These are phyloP conservation scores for Tanaodytes sp. DNA, from an alignment of 2,888 invertebrate species.

Conservation along the genomic window DNA sequence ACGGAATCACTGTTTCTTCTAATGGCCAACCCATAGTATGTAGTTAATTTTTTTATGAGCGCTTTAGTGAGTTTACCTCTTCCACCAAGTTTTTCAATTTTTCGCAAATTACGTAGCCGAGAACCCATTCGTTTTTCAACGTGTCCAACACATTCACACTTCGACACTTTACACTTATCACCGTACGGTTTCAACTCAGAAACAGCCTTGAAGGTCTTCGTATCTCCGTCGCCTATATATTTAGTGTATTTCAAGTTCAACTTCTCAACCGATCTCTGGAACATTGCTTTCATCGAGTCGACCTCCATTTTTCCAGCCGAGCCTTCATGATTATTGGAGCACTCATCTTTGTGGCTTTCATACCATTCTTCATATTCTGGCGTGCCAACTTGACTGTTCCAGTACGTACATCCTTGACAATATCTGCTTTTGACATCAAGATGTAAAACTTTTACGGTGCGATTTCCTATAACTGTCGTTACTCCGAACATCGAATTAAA, in stretches of 20 bases:
- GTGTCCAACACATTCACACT: constrained; percentile 16
- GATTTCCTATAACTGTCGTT: constrained; percentile 53
- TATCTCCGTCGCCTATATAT: constrained; percentile 15
- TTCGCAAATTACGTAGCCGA: constrained; percentile 14
- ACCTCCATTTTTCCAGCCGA: constrained; percentile 45
- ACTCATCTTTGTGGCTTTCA: constrained; percentile 51
- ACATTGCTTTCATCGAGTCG: constrained; percentile 43
- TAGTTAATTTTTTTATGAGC: constrained; percentile 53
- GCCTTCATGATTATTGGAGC: constrained; percentile 46
- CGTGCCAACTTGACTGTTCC: constrained; percentile 39
- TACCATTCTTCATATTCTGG: constrained; percentile 51
- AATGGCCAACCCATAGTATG: constrained; percentile 46
- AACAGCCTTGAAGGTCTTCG: constrained; percentile 8
- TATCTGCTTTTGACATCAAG: constrained; percentile 52
- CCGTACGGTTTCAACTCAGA: constrained; percentile 3
- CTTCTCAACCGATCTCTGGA: constrained; percentile 38
- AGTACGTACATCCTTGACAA: constrained; percentile 46
- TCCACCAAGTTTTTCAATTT: constrained; percentile 55
- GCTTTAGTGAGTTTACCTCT: constrained; percentile 53
- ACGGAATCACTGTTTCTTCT: constrained; percentile 3
- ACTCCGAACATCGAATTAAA: constrained; percentile 55
- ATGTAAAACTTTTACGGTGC: constrained; percentile 55
- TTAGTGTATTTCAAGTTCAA: constrained; percentile 16
- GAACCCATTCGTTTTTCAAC: constrained; percentile 8
- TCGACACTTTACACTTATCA: constrained; percentile 9